These are phyloP conservation scores for Phortica okadai DNA, from an alignment of 2,888 invertebrate species.

Conservation along the genomic window DNA sequence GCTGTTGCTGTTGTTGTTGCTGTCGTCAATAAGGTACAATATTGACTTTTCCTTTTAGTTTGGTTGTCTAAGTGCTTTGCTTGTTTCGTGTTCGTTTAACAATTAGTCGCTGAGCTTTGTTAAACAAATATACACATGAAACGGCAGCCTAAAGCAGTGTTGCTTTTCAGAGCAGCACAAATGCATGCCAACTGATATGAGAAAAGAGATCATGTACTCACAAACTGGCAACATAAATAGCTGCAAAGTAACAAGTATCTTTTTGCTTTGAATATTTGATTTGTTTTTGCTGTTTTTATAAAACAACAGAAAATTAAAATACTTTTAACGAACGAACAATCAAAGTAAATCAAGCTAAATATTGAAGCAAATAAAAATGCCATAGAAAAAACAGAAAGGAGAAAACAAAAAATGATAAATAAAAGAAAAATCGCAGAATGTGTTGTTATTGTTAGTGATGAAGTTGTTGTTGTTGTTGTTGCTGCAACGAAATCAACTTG, in stretches of 20 bases:
- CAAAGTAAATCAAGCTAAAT: no score
- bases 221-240: no score
- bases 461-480: not conserved
- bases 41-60: constrained; percentile 59
- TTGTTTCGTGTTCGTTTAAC: constrained; percentile 35
- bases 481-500: not conserved
- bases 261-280: no score
- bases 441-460: not conserved
- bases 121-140: not conserved
- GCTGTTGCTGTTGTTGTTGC: constrained; percentile 4
- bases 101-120: constrained; percentile 25
- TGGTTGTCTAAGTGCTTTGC: constrained; percentile 66
- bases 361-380: not conserved
- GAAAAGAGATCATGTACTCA: not conserved
- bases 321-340: no score
- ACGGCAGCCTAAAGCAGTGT: not conserved
- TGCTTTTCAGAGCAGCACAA: not conserved
- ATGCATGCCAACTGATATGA: not conserved
- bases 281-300: no score
- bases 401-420: not conserved
- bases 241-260: no score
- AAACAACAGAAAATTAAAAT: no score
- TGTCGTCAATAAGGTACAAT: constrained; percentile 59
- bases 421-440: not conserved
- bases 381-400: not conserved